Percentiles rank a stretch among this genome's conserved stretches.
Conservation (phyloP, 2,888 invertebrate genomes). For the Diabrotica balteata region DNA sequence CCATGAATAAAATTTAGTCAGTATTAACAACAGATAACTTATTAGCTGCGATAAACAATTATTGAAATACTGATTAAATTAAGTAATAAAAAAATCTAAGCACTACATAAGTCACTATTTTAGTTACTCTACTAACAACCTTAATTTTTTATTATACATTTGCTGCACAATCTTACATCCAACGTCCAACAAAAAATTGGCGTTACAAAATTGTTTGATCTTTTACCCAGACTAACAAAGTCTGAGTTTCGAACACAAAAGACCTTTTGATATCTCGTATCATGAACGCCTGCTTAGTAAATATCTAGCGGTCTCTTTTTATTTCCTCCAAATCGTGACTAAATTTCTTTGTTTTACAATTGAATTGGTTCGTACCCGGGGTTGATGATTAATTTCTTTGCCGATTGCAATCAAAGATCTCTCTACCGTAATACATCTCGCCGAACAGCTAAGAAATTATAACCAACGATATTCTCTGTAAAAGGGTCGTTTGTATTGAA, state of each 20-base stretch:
- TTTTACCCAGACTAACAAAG: neutral
- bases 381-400: slow-evolving; percentile 8
- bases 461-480: too few species aligned
- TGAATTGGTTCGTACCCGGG: neutral
- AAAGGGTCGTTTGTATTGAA: too few species aligned
- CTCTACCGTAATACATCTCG: neutral
- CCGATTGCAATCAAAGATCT: slow-evolving; percentile 8
- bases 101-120: too few species aligned
- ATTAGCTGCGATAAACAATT: too few species aligned
- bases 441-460: too few species aligned
- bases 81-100: too few species aligned
- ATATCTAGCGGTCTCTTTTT: slow-evolving; percentile 7
- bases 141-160: neutral
- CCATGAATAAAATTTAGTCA: too few species aligned
- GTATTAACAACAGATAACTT: too few species aligned
- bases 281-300: neutral
- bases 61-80: too few species aligned
- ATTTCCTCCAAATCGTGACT: slow-evolving; percentile 2
- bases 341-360: neutral
- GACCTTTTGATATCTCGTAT: neutral
- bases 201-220: too few species aligned
- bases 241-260: slow-evolving; percentile 1
- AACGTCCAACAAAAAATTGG: too few species aligned
- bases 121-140: too few species aligned
- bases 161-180: neutral